Conservation (phyloP, 2,113 vertebrate genomes). For the Phyllostomus discolor region DNA sequence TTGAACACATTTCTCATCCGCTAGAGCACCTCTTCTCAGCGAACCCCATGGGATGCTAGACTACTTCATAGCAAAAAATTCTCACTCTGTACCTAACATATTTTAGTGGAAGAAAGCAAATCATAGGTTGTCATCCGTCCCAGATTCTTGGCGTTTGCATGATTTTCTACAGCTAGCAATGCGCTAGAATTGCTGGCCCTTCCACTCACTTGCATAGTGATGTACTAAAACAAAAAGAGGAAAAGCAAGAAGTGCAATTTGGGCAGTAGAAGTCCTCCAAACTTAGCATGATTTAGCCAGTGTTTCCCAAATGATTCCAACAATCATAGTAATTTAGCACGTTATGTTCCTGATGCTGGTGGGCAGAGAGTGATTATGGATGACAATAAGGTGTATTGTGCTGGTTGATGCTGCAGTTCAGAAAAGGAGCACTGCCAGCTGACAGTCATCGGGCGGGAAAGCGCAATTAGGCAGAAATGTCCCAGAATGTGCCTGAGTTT, state of each 20-base stretch:
- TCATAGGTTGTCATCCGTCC: neutral
- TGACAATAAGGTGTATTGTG: slow-evolving; percentile 67
- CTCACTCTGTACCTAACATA: neutral
- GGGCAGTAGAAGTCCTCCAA: slow-evolving; percentile 17
- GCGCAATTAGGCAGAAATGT: slow-evolving; percentile 50
- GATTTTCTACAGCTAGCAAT: slow-evolving; percentile 4
- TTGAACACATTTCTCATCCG: neutral
- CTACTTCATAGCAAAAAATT: neutral
- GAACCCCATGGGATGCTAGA: neutral
- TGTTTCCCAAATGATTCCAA: slow-evolving; percentile 60
- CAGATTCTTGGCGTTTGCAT: neutral
- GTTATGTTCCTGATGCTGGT: slow-evolving; percentile 50
- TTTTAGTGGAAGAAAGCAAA: neutral
- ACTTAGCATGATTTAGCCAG: slow-evolving; percentile 26
- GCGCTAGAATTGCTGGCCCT: neutral
- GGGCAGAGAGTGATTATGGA: slow-evolving; percentile 50
- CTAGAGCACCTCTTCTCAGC: neutral
- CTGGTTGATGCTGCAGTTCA: slow-evolving; percentile 18
- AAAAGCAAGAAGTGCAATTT: slow-evolving; percentile 31
- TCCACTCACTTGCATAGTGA: neutral
- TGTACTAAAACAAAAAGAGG: slow-evolving; percentile 37
- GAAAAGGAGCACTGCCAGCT: slow-evolving; percentile 52
- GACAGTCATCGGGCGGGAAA: slow-evolving; percentile 42
- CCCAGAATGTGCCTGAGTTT: slow-evolving; percentile 38
- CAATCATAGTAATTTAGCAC: slow-evolving; percentile 59